These are phyloP conservation scores for Rousettus madagascariensis DNA, from an alignment of 2,797 vertebrate genomes.

Conservation along the genomic window DNA sequence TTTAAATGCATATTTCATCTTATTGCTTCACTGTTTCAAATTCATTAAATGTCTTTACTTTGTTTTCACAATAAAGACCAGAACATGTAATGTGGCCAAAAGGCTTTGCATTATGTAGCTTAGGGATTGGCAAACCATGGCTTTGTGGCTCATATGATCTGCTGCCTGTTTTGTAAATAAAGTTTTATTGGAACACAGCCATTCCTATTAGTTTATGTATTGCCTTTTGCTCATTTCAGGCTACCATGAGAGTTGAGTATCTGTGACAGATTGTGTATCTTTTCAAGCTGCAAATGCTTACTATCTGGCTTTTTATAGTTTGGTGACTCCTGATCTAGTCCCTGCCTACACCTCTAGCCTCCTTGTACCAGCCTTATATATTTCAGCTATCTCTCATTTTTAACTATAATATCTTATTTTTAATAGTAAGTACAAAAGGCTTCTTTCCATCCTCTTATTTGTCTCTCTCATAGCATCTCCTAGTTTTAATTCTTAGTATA, in stretches of 20 bases:
- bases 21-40: neutral
- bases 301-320: neutral
- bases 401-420: neutral
- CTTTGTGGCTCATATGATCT: neutral
- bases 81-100: neutral
- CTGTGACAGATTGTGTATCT: neutral
- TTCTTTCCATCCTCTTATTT: neutral
- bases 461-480: neutral
- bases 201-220: neutral
- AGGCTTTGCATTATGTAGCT: neutral
- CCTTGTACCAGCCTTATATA: neutral
- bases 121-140: neutral
- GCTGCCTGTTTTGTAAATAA: neutral
- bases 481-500: neutral
- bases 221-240: neutral
- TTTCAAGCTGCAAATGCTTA: neutral
- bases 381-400: neutral
- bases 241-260: neutral
- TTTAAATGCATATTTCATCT: neutral
- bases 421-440: neutral
- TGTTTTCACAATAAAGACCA: slow-evolving; percentile 4
- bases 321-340: neutral
- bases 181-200: neutral
- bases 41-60: neutral
- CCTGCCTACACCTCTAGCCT: neutral